A percentile compares a stretch with the other conserved stretches of the same genome.
Conservation (phyloP, 2,113 vertebrate species). For the Amphilophus citrinellus region DNA sequence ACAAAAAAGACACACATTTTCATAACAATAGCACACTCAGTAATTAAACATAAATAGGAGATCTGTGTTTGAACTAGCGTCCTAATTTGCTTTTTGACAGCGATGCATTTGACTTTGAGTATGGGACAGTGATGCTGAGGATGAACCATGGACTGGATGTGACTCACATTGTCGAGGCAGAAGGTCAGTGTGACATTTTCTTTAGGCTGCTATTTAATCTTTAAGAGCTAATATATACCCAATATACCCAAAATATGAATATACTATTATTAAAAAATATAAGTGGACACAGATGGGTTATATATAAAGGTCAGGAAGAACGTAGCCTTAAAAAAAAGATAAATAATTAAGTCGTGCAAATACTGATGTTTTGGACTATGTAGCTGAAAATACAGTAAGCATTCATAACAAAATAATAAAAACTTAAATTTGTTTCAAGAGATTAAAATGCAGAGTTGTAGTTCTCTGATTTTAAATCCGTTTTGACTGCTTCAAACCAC, state of each 20-base stretch:
- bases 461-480: neutral
- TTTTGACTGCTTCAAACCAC: neutral
- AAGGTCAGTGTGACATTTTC: slow-evolving; percentile 83
- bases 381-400: neutral
- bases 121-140: slow-evolving; percentile 88
- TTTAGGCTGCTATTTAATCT: neutral
- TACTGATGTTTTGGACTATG: neutral
- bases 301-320: neutral
- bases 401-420: too few species aligned
- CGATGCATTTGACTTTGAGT: slow-evolving; percentile 96
- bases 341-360: neutral
- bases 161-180: slow-evolving; percentile 89
- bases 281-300: neutral
- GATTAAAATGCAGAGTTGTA: neutral
- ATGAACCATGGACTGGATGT: slow-evolving; percentile 93
- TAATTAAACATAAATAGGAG: neutral
- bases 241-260: neutral
- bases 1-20: neutral
- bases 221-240: neutral
- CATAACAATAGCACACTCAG: neutral
- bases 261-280: neutral
- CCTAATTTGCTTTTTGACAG: slow-evolving; percentile 75
- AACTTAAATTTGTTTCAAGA: too few species aligned
- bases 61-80: slow-evolving; percentile 15
- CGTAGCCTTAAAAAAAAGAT: neutral